Percentiles rank a stretch among this genome's conserved stretches.
Evolutionary conservation across 2,888 invertebrate species (phyloP).

Genomic region (Anorthoa munda): DNA sequence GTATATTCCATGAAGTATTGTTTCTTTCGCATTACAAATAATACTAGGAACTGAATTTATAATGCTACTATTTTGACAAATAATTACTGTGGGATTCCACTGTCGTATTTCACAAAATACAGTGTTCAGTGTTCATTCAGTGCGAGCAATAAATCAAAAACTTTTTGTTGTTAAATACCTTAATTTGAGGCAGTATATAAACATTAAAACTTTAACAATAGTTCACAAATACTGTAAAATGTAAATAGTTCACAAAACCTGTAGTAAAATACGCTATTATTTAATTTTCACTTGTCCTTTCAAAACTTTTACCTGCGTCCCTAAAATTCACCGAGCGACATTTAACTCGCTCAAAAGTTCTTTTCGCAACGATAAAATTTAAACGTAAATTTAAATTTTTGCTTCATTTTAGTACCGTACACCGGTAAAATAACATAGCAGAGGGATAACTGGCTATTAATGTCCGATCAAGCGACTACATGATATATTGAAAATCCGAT

Average conservation of each 20-base stretch:
- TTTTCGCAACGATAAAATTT: constrained; percentile 16
- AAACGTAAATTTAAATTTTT: constrained; percentile 26
- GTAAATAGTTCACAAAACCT: not conserved
- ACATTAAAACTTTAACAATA: not conserved
- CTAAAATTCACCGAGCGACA: constrained; percentile 1
- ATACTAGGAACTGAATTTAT: not conserved
- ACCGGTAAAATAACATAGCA: constrained; percentile 31
- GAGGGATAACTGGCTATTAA: constrained; percentile 52
- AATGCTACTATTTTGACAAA: not conserved
- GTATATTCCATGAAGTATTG: no score
- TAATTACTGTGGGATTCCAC: not conserved
- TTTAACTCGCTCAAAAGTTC: constrained; percentile 35
- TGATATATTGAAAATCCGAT: constrained; percentile 59
- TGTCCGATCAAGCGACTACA: constrained; percentile 48
- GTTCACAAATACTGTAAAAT: not conserved
- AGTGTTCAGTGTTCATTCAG: not conserved
- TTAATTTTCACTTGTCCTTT: constrained; percentile 13
- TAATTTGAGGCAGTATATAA: not conserved
- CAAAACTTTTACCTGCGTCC: not conserved
- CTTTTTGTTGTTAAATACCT: not conserved
- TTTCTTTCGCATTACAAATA: not conserved
- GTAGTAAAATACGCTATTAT: not conserved
- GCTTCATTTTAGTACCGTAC: constrained; percentile 17
- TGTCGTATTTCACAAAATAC: not conserved
- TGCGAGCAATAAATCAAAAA: not conserved